Evolutionary conservation across 2,113 vertebrate species (phyloP).

Genomic region (Rhinopomastus cyanomelas): DNA sequence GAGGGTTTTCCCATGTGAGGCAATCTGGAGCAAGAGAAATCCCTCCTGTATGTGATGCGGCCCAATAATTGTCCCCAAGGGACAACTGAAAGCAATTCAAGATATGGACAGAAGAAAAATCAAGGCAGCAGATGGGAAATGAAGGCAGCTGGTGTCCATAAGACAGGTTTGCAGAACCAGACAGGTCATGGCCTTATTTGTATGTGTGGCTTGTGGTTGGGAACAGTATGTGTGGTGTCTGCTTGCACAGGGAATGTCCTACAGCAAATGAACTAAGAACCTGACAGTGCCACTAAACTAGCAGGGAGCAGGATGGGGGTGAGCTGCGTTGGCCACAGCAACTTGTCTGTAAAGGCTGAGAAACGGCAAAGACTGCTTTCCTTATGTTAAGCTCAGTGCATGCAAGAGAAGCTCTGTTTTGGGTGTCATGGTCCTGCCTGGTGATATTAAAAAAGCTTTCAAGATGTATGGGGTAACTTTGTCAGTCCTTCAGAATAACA

Average conservation of each 20-base stretch:
- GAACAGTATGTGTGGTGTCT: background rate
- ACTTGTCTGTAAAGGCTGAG: background rate
- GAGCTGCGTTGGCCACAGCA: background rate
- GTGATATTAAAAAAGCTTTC: background rate
- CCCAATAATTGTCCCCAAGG: background rate
- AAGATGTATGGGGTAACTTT: background rate
- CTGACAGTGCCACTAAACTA: background rate
- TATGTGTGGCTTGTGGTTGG: background rate
- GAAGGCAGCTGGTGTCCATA: background rate
- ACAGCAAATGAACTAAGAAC: background rate
- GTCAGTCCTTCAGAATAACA: background rate
- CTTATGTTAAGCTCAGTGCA: background rate
- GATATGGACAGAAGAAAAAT: background rate
- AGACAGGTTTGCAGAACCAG: background rate
- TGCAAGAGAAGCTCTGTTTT: background rate
- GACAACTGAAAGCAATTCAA: background rate
- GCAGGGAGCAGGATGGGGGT: no score
- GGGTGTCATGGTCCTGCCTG: background rate
- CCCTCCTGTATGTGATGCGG: background rate
- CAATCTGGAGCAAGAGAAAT: background rate
- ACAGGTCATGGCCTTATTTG: background rate
- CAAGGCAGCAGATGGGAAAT: background rate
- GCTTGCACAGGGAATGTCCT: background rate
- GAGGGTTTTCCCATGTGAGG: background rate
- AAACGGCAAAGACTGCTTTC: background rate